Conservation (phyloP, 2,113 vertebrate species). For the Fukomys damarensis region DNA sequence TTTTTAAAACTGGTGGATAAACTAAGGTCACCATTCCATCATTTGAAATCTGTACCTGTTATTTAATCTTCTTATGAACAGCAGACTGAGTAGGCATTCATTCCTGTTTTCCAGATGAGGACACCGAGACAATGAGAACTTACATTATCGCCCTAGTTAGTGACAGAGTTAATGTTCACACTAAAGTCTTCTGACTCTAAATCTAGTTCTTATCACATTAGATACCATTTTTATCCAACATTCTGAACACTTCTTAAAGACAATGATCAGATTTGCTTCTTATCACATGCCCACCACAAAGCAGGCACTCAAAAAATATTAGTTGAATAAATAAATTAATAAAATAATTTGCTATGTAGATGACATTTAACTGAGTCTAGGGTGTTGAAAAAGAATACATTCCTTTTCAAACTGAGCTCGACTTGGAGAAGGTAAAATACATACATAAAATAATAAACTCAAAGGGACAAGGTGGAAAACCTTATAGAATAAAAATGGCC, state of each 20-base stretch:
- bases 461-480: background rate
- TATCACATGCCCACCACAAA: background rate
- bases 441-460: background rate
- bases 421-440: background rate
- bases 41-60: background rate
- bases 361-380: background rate
- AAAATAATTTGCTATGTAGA: background rate
- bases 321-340: constrained; percentile 21
- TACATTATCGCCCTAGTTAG: background rate
- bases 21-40: background rate
- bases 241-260: background rate
- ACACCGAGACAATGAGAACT: background rate
- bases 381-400: background rate
- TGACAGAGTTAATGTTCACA: background rate
- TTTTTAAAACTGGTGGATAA: background rate
- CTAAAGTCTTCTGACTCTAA: background rate
- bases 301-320: background rate
- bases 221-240: background rate
- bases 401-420: background rate
- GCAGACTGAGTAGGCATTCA: background rate
- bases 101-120: background rate
- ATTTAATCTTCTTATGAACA: background rate
- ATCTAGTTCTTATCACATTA: background rate
- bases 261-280: background rate
- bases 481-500: background rate